Evolutionary conservation across 2,888 invertebrate species (phyloP), one percentile per base, ranked within the genome.

Genomic region (Diplazon laetatorius): DNA sequence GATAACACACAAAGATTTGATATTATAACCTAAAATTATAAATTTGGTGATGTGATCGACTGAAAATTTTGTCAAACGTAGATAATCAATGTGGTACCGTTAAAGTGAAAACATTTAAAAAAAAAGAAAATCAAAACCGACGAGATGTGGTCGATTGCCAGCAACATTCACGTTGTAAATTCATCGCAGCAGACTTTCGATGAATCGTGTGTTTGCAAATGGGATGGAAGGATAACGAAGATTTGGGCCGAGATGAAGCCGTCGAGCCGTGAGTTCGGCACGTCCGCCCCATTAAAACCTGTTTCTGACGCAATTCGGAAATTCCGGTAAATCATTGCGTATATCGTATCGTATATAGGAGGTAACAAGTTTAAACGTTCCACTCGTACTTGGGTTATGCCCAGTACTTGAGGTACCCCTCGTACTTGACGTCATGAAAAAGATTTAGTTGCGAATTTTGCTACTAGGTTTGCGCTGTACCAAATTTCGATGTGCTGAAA

Each of bases 241-340:
- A 71, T 74, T 74, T 60, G 70, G 52, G 20, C 37, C 37, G 6
- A 39, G 8, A 18, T 60, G 42, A 20, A 74, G 68, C 25, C 42
- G 63, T 44, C 18, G 46, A 44, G 39, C 20, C 52, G 39, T n/a
- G 39, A 12, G 37, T 25, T n/a, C 10, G 18, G 5, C 59, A n/a
- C 48, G 16, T 39, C 10, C 20, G 12, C 35, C 18, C 22, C 18
- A n/a, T 35, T 16, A n/a, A 71, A 55, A 71, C 78, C 35, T 48
- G 78, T 75, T 79, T 68, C 75, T 79, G 78, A 79, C 66, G 78
- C 57, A 75, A 75, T 72, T 79, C 68, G 57, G 18, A 9, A 48
- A 25, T 55, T 57, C 71, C 57, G 39, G 9, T 75, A 71, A 72
- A 68, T 75, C 75, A 75, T 48, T 14, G 10, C 18, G 12, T n/a